Percentiles rank a stretch among this genome's conserved stretches.
phyloP scores from a whole-genome alignment of 1,140 invertebrate genomes.

The Brachionus sp. region DNA sequence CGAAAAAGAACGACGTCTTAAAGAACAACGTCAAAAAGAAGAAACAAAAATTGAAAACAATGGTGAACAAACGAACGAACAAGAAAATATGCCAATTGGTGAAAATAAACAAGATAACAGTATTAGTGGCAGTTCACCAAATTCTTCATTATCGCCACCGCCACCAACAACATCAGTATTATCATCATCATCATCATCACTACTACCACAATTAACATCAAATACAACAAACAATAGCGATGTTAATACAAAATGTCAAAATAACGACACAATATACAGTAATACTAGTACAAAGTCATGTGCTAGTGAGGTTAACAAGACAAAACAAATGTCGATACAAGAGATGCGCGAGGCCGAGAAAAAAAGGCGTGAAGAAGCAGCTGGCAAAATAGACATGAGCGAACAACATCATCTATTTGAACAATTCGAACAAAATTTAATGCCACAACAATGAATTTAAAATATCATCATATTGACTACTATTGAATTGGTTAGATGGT shows the following conservation, averaged over 20 bases:
- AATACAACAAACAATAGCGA: not conserved
- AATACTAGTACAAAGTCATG: not conserved
- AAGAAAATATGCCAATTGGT: not conserved
- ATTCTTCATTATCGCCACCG: not conserved
- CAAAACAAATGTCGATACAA: constrained; percentile 30
- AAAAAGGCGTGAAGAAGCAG: constrained; percentile 35
- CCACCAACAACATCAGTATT: not conserved
- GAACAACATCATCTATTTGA: constrained; percentile 31
- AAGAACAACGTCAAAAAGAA: constrained; percentile 40
- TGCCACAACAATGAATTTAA: not conserved
- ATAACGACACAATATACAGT: not conserved
- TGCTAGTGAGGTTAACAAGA: not conserved
- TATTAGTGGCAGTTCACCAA: not conserved
- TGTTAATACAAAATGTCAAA: not conserved
- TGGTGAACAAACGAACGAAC: not conserved
- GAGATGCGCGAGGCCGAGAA: constrained; percentile 39
- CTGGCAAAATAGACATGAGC: constrained; percentile 39
- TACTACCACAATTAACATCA: not conserved
- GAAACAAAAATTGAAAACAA: not conserved
- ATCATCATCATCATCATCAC: not conserved
- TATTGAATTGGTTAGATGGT: no score
- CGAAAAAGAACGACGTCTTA: not conserved
- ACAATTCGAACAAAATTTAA: constrained; percentile 45
- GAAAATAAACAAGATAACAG: not conserved
- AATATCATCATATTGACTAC: no score